Evolutionary conservation across 2,797 vertebrate genomes (phyloP).

Genomic region (Ibycter americanus): DNA sequence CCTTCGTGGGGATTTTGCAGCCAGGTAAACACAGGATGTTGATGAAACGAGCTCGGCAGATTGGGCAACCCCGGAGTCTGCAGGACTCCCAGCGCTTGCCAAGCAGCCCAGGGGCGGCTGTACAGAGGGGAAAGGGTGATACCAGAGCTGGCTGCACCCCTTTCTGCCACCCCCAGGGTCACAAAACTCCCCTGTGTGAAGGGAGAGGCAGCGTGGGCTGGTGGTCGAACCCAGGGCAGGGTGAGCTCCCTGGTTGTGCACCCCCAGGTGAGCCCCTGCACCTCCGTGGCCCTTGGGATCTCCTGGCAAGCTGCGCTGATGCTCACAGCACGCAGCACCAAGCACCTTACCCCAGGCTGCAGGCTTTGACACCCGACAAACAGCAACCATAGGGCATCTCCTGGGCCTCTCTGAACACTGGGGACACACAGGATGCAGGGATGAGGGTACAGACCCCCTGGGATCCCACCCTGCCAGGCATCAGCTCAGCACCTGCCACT

Average conservation of each 20-base stretch:
- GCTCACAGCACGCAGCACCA: neutral
- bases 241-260: neutral
- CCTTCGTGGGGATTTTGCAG: neutral
- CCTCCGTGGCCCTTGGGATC: neutral
- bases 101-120: rapidly evolving
- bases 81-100: neutral
- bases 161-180: neutral
- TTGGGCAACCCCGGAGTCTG: neutral
- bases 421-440: rapidly evolving
- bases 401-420: neutral
- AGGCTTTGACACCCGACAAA: neutral
- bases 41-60: neutral
- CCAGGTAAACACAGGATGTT: slow-evolving; percentile 65
- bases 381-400: neutral
- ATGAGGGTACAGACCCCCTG: neutral
- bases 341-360: neutral
- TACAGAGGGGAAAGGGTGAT: rapidly evolving
- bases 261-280: rapidly evolving
- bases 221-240: rapidly evolving
- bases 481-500: rapidly evolving
- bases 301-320: neutral
- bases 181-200: neutral
- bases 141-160: neutral
- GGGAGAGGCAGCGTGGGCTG: neutral
- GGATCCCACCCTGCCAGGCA: too few species aligned